Evolutionary conservation across 1,140 invertebrate genomes (phyloP).

Genomic region (Vanessa atalanta): DNA sequence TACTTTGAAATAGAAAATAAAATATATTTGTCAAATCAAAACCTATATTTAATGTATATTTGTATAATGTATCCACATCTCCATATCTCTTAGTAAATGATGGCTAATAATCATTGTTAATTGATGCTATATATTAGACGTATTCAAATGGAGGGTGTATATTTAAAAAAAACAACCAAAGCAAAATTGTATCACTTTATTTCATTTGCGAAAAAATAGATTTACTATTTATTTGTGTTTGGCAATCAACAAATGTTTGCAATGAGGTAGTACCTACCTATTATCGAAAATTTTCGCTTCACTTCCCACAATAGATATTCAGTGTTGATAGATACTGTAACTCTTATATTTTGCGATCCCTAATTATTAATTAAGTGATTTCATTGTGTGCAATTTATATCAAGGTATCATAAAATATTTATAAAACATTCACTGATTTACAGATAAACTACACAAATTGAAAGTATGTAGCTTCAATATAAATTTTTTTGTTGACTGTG

Average conservation of each 20-base stretch:
- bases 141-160: too few species aligned
- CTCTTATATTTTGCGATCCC: not conserved
- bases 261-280: slow-evolving; percentile 12
- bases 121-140: too few species aligned
- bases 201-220: not conserved
- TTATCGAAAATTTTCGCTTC: slow-evolving; percentile 28
- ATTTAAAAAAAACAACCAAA: too few species aligned
- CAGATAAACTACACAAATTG: not conserved
- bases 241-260: slow-evolving; percentile 16
- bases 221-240: not conserved
- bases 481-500: too few species aligned
- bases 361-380: slow-evolving; percentile 8
- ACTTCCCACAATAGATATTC: slow-evolving; percentile 13
- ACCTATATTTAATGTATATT: too few species aligned
- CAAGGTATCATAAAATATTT: not conserved
- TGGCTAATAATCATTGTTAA: too few species aligned
- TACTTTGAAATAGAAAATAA: too few species aligned
- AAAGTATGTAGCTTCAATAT: not conserved
- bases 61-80: too few species aligned
- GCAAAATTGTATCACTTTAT: not conserved
- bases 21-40: too few species aligned
- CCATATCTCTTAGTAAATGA: too few species aligned
- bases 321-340: not conserved
- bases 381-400: slow-evolving; percentile 7
- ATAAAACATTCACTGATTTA: slow-evolving; percentile 5